Conservation (phyloP, 2,797 vertebrate species). For the Platyrinchus mystaceus region DNA sequence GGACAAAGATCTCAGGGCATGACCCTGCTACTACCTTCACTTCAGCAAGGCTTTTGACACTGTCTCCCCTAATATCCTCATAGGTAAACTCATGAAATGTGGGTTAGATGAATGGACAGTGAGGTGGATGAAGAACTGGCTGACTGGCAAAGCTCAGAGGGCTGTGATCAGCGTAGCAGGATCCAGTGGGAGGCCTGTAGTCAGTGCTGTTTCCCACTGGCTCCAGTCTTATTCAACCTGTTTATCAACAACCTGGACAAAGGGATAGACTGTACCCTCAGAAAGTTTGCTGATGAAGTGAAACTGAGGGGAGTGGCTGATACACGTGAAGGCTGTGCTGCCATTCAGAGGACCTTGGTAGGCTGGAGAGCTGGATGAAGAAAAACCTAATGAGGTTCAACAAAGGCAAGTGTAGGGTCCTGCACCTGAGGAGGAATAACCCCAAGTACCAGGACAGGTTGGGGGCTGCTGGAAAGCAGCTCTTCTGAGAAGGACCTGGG, state of each 20-base stretch:
- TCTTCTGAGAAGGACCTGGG: neutral
- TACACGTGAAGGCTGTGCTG: neutral
- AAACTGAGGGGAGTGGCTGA: neutral
- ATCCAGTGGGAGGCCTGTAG: neutral
- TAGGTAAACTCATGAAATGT: neutral
- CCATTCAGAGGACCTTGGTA: neutral
- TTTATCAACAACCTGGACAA: fast-evolving
- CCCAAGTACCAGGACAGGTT: neutral
- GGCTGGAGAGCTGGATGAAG: neutral
- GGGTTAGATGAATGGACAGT: fast-evolving
- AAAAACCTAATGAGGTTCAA: neutral
- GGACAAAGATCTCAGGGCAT: neutral
- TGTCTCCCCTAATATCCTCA: fast-evolving
- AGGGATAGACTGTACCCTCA: neutral
- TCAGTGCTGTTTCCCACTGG: neutral
- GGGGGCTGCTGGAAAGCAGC: neutral
- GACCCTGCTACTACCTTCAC: neutral
- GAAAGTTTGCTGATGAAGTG: neutral
- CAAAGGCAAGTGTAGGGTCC: neutral
- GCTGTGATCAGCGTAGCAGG: neutral
- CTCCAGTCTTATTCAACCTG: neutral
- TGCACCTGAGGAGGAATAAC: neutral
- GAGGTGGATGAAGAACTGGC: neutral
- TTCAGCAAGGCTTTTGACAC: neutral
- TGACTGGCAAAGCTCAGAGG: neutral